phyloP scores from a whole-genome alignment of 2,888 invertebrate species.

The Lepidochrysops patricia region DNA sequence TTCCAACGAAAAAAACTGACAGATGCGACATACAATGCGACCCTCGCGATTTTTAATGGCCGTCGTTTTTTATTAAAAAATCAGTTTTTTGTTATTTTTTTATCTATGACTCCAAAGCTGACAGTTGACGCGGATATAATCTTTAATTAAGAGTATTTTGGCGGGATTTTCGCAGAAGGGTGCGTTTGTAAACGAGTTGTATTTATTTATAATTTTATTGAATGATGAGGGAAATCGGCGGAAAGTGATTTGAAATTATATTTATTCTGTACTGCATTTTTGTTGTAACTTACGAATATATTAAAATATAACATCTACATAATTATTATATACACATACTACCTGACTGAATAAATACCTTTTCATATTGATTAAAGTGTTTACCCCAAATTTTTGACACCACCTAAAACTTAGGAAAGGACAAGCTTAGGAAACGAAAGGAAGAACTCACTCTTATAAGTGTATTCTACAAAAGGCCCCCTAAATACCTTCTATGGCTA shows the following conservation, averaged over 20 bases:
- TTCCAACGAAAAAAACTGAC: constrained; percentile 52
- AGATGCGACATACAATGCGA: constrained; percentile 51
- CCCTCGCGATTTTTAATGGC: constrained; percentile 66
- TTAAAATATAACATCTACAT: no score
- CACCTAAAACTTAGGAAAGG: no score
- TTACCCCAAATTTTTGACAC: no score
- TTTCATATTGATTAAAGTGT: no score
- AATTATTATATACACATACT: no score
- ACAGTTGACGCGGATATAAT: constrained; percentile 74
- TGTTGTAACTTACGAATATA: no score
- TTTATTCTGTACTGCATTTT: neutral
- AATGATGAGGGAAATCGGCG: constrained; percentile 24
- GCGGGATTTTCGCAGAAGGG: constrained; percentile 36
- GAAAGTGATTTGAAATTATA: neutral
- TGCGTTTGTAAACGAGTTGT: constrained; percentile 41
- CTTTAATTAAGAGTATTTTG: constrained; percentile 70
- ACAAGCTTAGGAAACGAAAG: no score
- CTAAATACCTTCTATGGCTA: no score
- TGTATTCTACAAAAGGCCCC: no score
- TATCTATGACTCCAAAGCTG: constrained; percentile 63
- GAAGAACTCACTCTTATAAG: no score
- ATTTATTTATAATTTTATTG: constrained; percentile 51
- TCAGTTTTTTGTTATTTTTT: constrained; percentile 45
- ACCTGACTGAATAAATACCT: no score
- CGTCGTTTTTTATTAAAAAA: constrained; percentile 50